phyloP scores from a whole-genome alignment of 1,140 invertebrate genomes.

The Drosophila sulfurigaster region DNA sequence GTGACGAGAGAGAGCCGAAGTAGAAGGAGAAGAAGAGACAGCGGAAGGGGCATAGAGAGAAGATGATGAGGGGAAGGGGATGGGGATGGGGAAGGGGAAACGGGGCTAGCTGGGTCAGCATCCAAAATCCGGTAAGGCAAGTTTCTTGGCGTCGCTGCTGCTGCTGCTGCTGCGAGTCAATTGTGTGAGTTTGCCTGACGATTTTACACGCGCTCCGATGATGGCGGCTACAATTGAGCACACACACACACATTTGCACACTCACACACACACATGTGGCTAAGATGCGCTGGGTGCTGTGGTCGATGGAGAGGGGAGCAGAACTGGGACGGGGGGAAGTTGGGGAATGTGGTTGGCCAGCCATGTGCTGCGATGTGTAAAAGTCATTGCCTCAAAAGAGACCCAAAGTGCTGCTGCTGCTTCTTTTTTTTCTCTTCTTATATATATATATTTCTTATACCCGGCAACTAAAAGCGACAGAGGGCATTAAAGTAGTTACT shows the following conservation, averaged over 20 bases:
- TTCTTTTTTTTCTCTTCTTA: slow-evolving; percentile 23
- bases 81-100: background rate
- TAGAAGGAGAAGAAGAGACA: background rate
- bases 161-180: slow-evolving; percentile 54
- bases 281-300: slow-evolving; percentile 52
- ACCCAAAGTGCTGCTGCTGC: slow-evolving; percentile 42
- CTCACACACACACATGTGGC: background rate
- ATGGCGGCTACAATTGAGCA: slow-evolving; percentile 48
- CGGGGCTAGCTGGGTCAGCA: slow-evolving; percentile 57
- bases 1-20: background rate
- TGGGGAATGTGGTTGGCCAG: slow-evolving; percentile 19
- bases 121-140: slow-evolving; percentile 80
- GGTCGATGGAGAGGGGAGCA: background rate
- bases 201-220: slow-evolving; percentile 64
- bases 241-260: slow-evolving; percentile 28
- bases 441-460: too few relatives aligned
- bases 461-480: background rate
- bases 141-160: slow-evolving; percentile 48
- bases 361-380: slow-evolving; percentile 80
- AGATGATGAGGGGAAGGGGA: background rate
- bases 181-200: slow-evolving; percentile 72
- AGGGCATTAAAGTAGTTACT: too few relatives aligned
- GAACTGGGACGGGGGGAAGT: background rate
- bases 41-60: background rate
- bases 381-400: slow-evolving; percentile 74